Percentiles rank a stretch among this genome's conserved stretches.
Evolutionary conservation across 2,888 invertebrate species (phyloP).

Genomic region (Mythimna pallens): DNA sequence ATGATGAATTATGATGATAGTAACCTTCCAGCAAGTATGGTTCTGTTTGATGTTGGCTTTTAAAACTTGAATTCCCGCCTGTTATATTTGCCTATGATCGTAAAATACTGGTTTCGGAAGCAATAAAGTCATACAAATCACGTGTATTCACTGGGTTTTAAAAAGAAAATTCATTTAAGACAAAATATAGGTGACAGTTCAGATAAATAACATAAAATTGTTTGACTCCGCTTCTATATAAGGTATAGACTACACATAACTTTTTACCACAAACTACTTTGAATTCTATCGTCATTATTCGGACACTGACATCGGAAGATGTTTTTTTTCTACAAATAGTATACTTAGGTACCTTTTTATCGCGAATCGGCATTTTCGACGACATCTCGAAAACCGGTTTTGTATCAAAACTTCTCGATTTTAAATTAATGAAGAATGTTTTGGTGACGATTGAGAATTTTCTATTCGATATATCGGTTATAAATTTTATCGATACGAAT

Average conservation of each 20-base stretch:
- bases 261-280: slow-evolving; percentile 61
- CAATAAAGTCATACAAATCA: slow-evolving; percentile 8
- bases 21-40: too few relatives aligned
- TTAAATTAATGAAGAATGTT: slow-evolving; percentile 57
- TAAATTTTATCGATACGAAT: slow-evolving; percentile 58
- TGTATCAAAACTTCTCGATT: slow-evolving; percentile 52
- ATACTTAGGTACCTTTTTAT: slow-evolving; percentile 65
- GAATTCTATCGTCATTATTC: slow-evolving; percentile 76
- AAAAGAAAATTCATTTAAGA: slow-evolving; percentile 31
- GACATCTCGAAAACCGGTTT: slow-evolving; percentile 62
- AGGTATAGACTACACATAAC: slow-evolving; percentile 41
- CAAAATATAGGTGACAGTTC: slow-evolving; percentile 40
- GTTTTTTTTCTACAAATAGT: slow-evolving; percentile 60
- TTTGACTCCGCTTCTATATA: slow-evolving; percentile 31
- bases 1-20: too few relatives aligned
- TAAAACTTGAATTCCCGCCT: neutral
- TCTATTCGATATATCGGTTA: slow-evolving; percentile 58
- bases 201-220: slow-evolving; percentile 55
- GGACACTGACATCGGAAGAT: slow-evolving; percentile 79
- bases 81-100: neutral
- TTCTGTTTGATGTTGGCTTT: slow-evolving; percentile 1
- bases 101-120: neutral
- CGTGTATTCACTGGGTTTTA: slow-evolving; percentile 5
- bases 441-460: slow-evolving; percentile 53
- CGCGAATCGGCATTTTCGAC: slow-evolving; percentile 70